Conservation (phyloP, 2,888 invertebrate species). For the Ophraella communa region DNA sequence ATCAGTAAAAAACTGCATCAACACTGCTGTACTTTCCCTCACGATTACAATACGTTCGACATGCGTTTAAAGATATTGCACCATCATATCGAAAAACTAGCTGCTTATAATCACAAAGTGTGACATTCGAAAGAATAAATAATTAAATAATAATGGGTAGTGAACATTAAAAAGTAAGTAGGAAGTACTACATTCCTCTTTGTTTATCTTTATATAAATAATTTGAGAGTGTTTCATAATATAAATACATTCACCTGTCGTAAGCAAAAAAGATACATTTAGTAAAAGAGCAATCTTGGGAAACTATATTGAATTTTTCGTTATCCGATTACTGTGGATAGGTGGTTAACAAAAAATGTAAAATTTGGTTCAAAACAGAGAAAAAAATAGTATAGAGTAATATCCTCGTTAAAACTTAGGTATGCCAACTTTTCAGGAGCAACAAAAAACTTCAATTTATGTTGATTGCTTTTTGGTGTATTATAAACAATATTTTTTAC, state of each 20-base stretch:
- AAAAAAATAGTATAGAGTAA: too few relatives aligned
- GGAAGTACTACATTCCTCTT: not conserved
- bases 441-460: too few relatives aligned
- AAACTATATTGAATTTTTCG: not conserved
- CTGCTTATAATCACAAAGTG: not conserved
- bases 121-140: conserved; percentile 4
- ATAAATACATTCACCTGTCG: not conserved
- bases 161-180: conserved; percentile 3
- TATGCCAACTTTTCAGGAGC: too few relatives aligned
- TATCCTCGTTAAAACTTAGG: too few relatives aligned
- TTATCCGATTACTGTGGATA: not conserved
- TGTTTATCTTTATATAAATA: not conserved
- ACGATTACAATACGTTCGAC: not conserved
- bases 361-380: too few relatives aligned
- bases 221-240: not conserved
- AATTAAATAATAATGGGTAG: conserved; percentile 2
- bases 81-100: not conserved
- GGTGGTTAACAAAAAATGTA: too few relatives aligned
- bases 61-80: not conserved
- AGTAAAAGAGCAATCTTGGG: not conserved
- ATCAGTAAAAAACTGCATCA: too few relatives aligned
- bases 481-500: too few relatives aligned
- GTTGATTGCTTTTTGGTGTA: too few relatives aligned
- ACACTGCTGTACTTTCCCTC: conserved; percentile 17
- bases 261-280: not conserved